Evolutionary conservation across 2,113 vertebrate genomes (phyloP).

Genomic region (Cisticola juncidis): DNA sequence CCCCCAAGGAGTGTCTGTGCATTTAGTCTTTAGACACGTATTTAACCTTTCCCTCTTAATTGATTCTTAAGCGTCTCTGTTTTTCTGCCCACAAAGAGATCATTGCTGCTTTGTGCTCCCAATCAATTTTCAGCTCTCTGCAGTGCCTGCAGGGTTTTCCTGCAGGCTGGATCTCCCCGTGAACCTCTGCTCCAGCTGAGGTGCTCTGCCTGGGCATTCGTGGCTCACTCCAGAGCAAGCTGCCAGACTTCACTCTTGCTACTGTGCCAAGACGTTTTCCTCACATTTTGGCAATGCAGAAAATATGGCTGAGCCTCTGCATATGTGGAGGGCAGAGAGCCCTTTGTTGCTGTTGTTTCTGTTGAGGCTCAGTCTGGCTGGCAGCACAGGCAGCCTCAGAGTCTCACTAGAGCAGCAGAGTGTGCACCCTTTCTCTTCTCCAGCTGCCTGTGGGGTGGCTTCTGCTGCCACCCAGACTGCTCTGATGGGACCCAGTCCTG

Average conservation of each 20-base stretch:
- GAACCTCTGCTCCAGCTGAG: neutral
- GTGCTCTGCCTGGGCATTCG: neutral
- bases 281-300: neutral
- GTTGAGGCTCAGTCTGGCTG: neutral
- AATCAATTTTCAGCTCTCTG: neutral
- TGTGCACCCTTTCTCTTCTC: neutral
- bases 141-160: neutral
- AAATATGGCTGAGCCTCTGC: neutral
- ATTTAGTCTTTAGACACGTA: neutral
- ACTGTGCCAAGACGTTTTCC: neutral
- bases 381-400: neutral
- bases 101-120: neutral
- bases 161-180: neutral
- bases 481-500: neutral
- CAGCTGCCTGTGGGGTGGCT: neutral
- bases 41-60: neutral
- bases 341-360: neutral
- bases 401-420: neutral
- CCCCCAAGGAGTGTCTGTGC: neutral
- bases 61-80: neutral
- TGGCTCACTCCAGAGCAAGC: accelerated
- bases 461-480: neutral
- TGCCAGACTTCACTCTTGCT: neutral
- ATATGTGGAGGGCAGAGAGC: neutral
- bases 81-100: neutral